Evolutionary conservation across 1,140 invertebrate species (phyloP), one percentile per base, ranked within the genome.

Genomic region (Paramacrobiotus metropolitanus): DNA sequence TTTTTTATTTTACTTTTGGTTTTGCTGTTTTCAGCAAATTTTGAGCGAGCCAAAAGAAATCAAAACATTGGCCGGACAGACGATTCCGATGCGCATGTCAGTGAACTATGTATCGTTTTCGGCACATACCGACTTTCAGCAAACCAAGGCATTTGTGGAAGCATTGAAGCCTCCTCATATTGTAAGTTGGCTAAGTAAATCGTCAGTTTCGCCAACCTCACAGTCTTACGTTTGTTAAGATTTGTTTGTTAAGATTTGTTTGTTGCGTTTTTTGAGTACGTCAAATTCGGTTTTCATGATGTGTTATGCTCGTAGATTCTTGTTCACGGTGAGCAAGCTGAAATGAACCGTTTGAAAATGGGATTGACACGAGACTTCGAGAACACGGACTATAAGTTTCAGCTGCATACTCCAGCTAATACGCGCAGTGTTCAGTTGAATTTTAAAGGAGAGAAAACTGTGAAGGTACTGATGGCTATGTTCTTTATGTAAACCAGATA

Each of bases 101-200:
- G 93, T 99, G 0, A 92, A 96, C 73, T 98, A 99, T 70, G 98
- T 99, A 67, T 96, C 91, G 0, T 99, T 99, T 74, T 97, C 93
- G 0, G 95, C 95, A 1, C 95, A 99, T 70, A 97, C 94, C 0
- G 95, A 99, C 74, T 98, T 96, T 73, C 85, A 94, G 70, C 94
- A 99, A 76, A 98, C 94, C 0, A 91, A 87, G 28, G 92, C 96
- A 75, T 99, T 99, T 69, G 87, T 99, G 63, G 79, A 89, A 30
- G 81, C 84, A 34, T 74, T 99, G 20, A 91, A 89, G 70, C 94
- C 95, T 21, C 84, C 88, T 0, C 91, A 98, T 76, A 86, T 98
- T 59, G 87, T 86, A 72, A 75, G 78, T 76, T 59, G 20, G 29
- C 29, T 62, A 55, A 62, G 1, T 65, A 2, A 15, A 55, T 64